phyloP scores from a whole-genome alignment of 2,888 invertebrate species.

The Cactoblastis cactorum region DNA sequence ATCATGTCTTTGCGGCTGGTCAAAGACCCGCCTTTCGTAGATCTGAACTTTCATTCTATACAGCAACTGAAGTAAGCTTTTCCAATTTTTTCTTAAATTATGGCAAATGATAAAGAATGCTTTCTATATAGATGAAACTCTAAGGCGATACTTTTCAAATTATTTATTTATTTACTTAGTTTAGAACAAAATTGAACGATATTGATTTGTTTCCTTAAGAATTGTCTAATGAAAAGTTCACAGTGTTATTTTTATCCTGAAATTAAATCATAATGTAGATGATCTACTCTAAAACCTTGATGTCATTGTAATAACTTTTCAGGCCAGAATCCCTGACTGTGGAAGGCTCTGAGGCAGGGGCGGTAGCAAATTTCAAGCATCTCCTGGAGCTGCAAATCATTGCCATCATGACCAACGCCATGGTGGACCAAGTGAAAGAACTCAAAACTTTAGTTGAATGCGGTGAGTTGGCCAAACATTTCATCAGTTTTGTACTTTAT shows the following conservation, averaged over 20 bases:
- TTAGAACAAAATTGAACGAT: too few relatives aligned
- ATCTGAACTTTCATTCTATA: slow-evolving; percentile 42
- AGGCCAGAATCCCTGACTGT: slow-evolving; percentile 54
- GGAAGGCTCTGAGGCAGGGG: slow-evolving; percentile 49
- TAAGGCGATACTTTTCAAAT: too few relatives aligned
- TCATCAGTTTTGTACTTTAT: too few relatives aligned
- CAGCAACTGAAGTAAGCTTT: slow-evolving; percentile 42
- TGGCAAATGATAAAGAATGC: too few relatives aligned
- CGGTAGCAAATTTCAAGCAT: slow-evolving; percentile 53
- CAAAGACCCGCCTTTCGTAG: slow-evolving; percentile 34
- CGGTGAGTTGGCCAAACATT: slow-evolving; percentile 32
- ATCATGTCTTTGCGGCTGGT: slow-evolving; percentile 38
- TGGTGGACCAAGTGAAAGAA: slow-evolving; percentile 39
- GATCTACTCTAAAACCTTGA: too few relatives aligned
- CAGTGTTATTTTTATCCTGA: too few relatives aligned
- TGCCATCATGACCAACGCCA: slow-evolving; percentile 44
- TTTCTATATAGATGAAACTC: too few relatives aligned
- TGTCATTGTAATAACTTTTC: neutral
- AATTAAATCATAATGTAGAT: too few relatives aligned
- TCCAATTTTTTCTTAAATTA: neutral
- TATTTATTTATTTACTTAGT: too few relatives aligned
- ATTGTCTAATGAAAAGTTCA: too few relatives aligned
- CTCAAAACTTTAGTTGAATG: slow-evolving; percentile 45
- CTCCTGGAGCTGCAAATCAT: slow-evolving; percentile 50
- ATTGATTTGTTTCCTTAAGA: too few relatives aligned